Percentiles rank a stretch among this genome's conserved stretches.
Conservation (phyloP, 2,888 invertebrate genomes). For the Cheilosia pagana region DNA sequence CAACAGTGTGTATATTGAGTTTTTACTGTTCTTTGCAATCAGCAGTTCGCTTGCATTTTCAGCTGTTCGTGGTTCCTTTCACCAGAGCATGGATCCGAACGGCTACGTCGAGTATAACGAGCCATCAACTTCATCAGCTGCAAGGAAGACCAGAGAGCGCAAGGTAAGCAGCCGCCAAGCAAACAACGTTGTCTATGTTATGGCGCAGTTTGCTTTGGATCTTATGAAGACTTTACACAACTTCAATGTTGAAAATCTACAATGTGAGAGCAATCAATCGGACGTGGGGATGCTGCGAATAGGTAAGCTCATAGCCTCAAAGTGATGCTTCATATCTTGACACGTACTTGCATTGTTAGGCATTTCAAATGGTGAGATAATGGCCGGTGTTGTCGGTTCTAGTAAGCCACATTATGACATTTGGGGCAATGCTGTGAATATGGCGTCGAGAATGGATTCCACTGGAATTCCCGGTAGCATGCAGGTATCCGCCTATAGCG, state of each 20-base stretch:
- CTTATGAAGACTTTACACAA: slow-evolving; percentile 88
- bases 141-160: slow-evolving; percentile 70
- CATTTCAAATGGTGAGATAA: slow-evolving; percentile 94
- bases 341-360: slow-evolving; percentile 84
- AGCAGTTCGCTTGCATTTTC: background rate
- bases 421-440: slow-evolving; percentile 98
- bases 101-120: slow-evolving; percentile 14
- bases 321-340: background rate
- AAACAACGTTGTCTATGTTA: slow-evolving; percentile 84
- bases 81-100: slow-evolving; percentile 51
- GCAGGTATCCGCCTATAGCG: slow-evolving; percentile 87
- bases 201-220: slow-evolving; percentile 90
- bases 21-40: background rate
- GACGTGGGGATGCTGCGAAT: slow-evolving; percentile 82
- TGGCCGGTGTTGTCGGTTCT: slow-evolving; percentile 97
- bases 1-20: slow-evolving; percentile 62
- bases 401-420: slow-evolving; percentile 97
- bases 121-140: slow-evolving; percentile 60
- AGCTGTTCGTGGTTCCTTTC: slow-evolving; percentile 41
- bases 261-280: slow-evolving; percentile 82
- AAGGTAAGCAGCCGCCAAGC: slow-evolving; percentile 79
- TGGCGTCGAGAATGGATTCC: slow-evolving; percentile 98
- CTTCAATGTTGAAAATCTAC: slow-evolving; percentile 86
- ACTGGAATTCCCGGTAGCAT: slow-evolving; percentile 92
- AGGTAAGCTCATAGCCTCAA: slow-evolving; percentile 70